These are phyloP conservation scores for Heliconius aoede DNA, from an alignment of 2,888 invertebrate species.

Conservation along the genomic window DNA sequence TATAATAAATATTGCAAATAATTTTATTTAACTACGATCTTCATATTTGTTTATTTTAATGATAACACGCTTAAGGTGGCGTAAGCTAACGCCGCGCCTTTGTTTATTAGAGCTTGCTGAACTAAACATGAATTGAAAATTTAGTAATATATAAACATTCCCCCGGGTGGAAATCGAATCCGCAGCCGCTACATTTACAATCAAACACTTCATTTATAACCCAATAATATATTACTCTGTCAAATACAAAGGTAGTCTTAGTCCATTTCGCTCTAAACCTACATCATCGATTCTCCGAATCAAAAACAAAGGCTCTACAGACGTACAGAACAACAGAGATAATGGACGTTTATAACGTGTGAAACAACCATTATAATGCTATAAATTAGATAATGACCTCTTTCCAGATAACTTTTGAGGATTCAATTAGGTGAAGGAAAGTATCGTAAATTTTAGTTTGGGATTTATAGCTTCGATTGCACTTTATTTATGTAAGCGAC, in stretches of 20 bases:
- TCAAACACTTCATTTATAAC: not conserved
- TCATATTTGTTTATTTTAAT: too few relatives aligned
- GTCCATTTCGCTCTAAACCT: not conserved
- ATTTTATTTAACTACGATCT: too few relatives aligned
- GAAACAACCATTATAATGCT: slow-evolving; percentile 47
- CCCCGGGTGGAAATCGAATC: not conserved
- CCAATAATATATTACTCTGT: not conserved
- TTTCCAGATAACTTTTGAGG: slow-evolving; percentile 30
- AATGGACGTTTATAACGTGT: slow-evolving; percentile 46
- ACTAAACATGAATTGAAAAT: too few relatives aligned
- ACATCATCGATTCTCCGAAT: slow-evolving; percentile 14
- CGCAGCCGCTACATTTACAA: not conserved
- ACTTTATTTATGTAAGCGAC: not conserved
- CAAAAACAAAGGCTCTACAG: slow-evolving; percentile 41
- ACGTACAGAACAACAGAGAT: slow-evolving; percentile 33
- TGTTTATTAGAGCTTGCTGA: too few relatives aligned
- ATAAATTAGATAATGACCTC: slow-evolving; percentile 47
- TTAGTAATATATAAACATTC: not conserved
- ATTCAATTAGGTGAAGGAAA: slow-evolving; percentile 32
- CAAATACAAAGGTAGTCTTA: slow-evolving; percentile 7
- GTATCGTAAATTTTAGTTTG: slow-evolving; percentile 8
- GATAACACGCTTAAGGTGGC: too few relatives aligned
- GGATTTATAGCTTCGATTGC: slow-evolving; percentile 10
- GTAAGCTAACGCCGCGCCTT: too few relatives aligned
- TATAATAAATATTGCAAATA: too few relatives aligned